A percentile compares a stretch with the other conserved stretches of the same genome.
These are phyloP conservation scores for Rhyacichthys aspro DNA, from an alignment of 2,797 vertebrate species.

Conservation along the genomic window DNA sequence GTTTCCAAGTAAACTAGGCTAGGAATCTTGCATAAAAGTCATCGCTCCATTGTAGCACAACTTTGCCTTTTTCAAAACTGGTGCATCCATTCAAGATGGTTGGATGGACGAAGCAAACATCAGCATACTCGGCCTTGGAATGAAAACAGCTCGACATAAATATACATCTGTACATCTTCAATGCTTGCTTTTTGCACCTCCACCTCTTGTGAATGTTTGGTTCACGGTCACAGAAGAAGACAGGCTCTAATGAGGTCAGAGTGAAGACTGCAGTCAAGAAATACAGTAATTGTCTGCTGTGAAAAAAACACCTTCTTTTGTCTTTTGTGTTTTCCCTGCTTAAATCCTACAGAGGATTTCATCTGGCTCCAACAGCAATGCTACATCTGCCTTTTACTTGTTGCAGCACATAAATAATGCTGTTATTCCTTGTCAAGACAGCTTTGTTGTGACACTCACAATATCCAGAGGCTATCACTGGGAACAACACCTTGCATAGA, in stretches of 20 bases:
- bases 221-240: not conserved
- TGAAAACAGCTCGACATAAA: no score
- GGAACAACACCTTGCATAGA: slow-evolving; percentile 14
- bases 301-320: not conserved
- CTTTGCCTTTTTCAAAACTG: no score
- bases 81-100: no score
- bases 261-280: not conserved
- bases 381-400: slow-evolving; percentile 23
- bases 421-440: slow-evolving; percentile 2
- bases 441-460: slow-evolving; percentile 2
- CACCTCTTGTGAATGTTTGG: no score
- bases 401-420: slow-evolving; percentile 16
- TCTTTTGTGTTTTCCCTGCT: slow-evolving; percentile 4
- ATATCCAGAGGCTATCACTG: slow-evolving; percentile 3
- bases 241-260: not conserved
- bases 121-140: no score
- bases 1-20: no score
- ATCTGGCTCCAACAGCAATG: slow-evolving; percentile 15
- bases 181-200: no score
- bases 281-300: not conserved
- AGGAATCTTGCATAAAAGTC: no score
- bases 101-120: no score
- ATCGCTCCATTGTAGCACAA: no score
- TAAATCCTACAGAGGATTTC: slow-evolving; percentile 19
- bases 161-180: no score